Evolutionary conservation across 53 echinoderm and acorn worm genomes (phyloP), one percentile per base, ranked within the genome.

Genomic region (Apostichopus leukothele): DNA sequence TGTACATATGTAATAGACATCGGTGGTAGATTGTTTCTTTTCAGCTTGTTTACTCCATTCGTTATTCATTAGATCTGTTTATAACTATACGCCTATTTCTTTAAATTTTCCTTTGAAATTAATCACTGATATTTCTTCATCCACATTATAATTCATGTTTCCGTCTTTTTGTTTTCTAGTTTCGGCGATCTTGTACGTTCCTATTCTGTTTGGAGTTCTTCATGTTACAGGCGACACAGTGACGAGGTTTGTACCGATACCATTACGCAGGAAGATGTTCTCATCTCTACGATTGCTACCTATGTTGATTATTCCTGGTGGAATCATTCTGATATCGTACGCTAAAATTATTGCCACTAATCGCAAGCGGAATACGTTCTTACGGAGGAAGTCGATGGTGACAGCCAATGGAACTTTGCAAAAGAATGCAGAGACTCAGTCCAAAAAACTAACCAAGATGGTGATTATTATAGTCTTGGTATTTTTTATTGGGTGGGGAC

Each of bases 221-320:
- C 5, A 25, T 16, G 67, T 50, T 39, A 39, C 22, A 67, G 50
- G 6, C 4, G 23, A 39, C 16, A 21, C 21, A 8, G n/a, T 16
- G 0, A 26, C 5, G 13, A 67, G 3, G 3, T 16, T 67, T 8
- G 85, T 68, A 1, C 27, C 85, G 14, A 67, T 85, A 63, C 67
- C 85, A 39, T 11, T 85, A 11, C 10, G 50, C 14, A 21, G 85
- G 68, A 63, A 85, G 50, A 27, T 85, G 12, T 85, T 85, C 66
- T 85, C 85, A 1, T 50, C 67, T 8, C 6, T 63, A 16, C 85
- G 85, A 39, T 50, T 85, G 66, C 27, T 85, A 6, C 85, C 85
- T 21, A 85, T 85, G 85, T 85, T 85, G 14, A 39, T 66, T 50
- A 85, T 85, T 18, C 85, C 85, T 21, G 85, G 63, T 22, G 51